Conservation (phyloP, 2,113 vertebrate species). For the Raja brachyura region DNA sequence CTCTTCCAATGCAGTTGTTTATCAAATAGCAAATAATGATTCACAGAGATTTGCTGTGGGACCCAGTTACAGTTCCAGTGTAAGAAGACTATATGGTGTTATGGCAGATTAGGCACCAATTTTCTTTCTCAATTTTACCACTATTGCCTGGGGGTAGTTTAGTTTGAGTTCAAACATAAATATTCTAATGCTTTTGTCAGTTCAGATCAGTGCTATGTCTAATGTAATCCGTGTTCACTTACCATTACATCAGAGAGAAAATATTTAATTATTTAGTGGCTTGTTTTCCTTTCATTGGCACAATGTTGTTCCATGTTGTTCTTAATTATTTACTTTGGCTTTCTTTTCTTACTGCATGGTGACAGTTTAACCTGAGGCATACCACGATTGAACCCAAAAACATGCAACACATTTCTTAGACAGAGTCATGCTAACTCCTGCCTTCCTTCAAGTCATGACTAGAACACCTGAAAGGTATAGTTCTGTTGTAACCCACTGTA, state of each 20-base stretch:
- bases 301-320: not conserved
- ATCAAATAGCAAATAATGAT: not conserved
- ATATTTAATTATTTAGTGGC: not conserved
- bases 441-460: not conserved
- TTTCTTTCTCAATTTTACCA: not conserved
- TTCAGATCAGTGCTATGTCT: not conserved
- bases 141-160: not conserved
- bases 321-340: not conserved
- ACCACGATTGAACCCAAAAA: not conserved
- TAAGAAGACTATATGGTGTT: not conserved
- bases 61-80: not conserved
- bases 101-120: not conserved
- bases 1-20: not conserved
- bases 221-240: not conserved
- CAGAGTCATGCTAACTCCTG: not conserved
- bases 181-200: not conserved
- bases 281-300: not conserved
- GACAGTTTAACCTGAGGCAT: not conserved
- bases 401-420: not conserved
- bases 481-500: no score
- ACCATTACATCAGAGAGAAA: not conserved
- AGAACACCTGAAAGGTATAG: not conserved
- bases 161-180: conserved; percentile 22
- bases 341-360: not conserved
- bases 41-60: not conserved